Evolutionary conservation across 2,797 vertebrate species (phyloP).

Genomic region (Halcyon leucocephala): DNA sequence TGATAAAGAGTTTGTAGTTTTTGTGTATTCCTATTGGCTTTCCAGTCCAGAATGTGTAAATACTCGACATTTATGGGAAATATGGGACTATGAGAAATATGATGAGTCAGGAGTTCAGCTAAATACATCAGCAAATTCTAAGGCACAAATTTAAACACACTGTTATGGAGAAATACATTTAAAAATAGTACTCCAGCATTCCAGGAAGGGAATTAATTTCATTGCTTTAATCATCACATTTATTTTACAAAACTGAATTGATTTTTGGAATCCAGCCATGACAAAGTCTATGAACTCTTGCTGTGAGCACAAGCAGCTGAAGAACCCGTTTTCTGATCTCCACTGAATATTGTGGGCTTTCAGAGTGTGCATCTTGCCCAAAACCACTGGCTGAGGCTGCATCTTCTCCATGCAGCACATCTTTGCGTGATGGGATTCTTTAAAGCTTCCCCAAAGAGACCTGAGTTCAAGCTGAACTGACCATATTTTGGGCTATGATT

Average conservation of each 20-base stretch:
- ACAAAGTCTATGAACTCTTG: background rate
- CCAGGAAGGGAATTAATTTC: constrained; percentile 47
- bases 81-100: background rate
- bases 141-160: background rate
- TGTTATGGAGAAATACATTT: background rate
- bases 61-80: background rate
- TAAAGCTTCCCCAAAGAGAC: background rate
- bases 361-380: background rate
- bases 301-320: background rate
- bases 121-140: constrained; percentile 12
- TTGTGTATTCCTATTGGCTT: background rate
- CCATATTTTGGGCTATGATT: background rate
- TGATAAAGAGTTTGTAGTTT: background rate
- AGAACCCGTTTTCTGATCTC: background rate
- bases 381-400: background rate
- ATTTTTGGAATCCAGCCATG: constrained; percentile 38
- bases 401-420: background rate
- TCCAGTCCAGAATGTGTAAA: background rate
- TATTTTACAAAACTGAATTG: constrained; percentile 35
- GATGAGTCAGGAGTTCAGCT: constrained; percentile 18
- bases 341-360: background rate
- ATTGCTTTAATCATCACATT: constrained; percentile 34
- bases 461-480: background rate
- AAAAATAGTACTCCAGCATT: background rate
- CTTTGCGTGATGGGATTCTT: background rate